Conservation (phyloP, 2,888 invertebrate genomes). For the Apeira syringaria region DNA sequence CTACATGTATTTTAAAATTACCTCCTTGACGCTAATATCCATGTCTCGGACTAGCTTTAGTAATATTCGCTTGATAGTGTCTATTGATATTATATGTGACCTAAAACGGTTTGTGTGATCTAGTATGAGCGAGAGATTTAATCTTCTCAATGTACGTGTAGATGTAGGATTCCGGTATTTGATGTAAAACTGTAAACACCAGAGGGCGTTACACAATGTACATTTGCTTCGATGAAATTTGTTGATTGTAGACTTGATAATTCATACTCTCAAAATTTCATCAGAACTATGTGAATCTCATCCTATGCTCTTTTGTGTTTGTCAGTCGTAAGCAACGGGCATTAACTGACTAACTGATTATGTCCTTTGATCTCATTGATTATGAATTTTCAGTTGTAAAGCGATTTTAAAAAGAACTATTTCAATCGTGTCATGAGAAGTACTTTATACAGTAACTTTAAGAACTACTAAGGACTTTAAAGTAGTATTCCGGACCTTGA, state of each 20-base stretch:
- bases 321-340: background rate
- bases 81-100: constrained; percentile 31
- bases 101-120: constrained; percentile 21
- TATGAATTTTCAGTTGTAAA: no score
- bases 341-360: no score
- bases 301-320: constrained; percentile 28
- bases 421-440: no score
- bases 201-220: constrained; percentile 16
- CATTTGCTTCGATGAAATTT: constrained; percentile 9
- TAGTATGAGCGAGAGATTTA: constrained; percentile 20
- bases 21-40: constrained; percentile 28
- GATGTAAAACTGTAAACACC: constrained; percentile 11
- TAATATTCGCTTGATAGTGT: constrained; percentile 28
- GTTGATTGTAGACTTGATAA: constrained; percentile 1
- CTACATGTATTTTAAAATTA: constrained; percentile 28
- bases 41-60: constrained; percentile 30
- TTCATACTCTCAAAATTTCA: background rate
- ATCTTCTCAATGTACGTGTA: constrained; percentile 22
- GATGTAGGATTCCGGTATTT: constrained; percentile 17
- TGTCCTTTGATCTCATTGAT: no score
- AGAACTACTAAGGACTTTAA: no score
- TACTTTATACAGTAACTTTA: no score
- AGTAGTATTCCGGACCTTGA: no score
- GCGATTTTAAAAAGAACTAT: no score
- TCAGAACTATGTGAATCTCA: constrained; percentile 18